phyloP scores from a whole-genome alignment of 2,888 invertebrate genomes.

The Apamea sordens region DNA sequence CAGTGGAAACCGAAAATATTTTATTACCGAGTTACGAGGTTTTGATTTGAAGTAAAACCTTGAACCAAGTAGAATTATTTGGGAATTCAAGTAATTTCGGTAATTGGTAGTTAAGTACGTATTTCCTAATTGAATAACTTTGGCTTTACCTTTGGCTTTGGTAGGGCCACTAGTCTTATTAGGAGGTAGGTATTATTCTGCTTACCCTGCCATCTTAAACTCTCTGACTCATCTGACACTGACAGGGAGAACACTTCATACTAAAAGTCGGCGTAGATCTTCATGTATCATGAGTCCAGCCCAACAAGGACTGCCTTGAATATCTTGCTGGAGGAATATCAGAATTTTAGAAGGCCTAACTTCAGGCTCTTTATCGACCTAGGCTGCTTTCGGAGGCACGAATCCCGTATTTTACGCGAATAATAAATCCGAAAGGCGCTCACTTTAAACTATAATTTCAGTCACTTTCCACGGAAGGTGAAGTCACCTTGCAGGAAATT shows the following conservation, averaged over 20 bases:
- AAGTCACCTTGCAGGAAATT: too few species aligned
- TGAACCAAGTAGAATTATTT: constrained; percentile 37
- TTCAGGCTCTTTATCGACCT: neutral
- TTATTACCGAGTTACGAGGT: constrained; percentile 35
- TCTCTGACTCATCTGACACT: neutral
- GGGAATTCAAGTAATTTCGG: constrained; percentile 27
- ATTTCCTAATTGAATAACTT: constrained; percentile 23
- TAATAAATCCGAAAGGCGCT: too few species aligned
- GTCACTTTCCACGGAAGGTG: neutral
- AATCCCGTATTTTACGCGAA: neutral
- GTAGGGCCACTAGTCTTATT: neutral
- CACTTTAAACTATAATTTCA: neutral
- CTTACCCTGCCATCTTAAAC: too few species aligned
- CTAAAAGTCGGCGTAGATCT: neutral
- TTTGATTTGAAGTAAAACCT: constrained; percentile 28
- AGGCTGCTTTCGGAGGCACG: neutral
- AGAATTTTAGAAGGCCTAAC: neutral
- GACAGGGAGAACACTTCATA: neutral
- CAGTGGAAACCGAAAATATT: constrained; percentile 42
- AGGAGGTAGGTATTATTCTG: neutral
- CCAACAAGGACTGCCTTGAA: neutral
- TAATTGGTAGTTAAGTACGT: constrained; percentile 7
- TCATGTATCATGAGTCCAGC: neutral
- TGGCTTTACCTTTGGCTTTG: neutral
- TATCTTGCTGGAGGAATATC: neutral